Base-by-base conservation (phyloP, 2,888 invertebrate species). In the Xestia xanthographa region DNA sequence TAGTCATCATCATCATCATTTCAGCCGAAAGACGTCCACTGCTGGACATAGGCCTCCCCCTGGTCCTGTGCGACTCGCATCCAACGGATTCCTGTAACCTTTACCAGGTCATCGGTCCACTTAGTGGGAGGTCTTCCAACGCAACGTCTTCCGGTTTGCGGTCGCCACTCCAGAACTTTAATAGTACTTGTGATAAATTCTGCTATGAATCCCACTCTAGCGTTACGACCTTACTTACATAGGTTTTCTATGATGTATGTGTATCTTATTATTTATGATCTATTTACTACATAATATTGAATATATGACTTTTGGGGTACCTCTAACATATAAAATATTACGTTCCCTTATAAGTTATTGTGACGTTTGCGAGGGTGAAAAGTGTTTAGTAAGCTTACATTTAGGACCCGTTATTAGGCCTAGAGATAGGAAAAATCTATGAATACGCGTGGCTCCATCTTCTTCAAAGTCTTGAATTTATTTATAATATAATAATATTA, bases 251-350 rank as follows among this genome's bases (percentile, higher is more conserved):
- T 53, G 68, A 79, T 43, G 20, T 50, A 41, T 63, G 6, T 43
- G n/a, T 34, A 62, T 14, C 0, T 56, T 62, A 29, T 56, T 62
- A 77, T 81, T 60, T 66, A 77, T 68, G 41, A 50, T n/a, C n/a
- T 80, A 72, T 77, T 71, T 72, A 62, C 65, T 72, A 9, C 38
- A 48, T 17, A 22, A 48, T 50, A 60, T n/a, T 17, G 53, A 60
- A 80, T 74, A 73, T 72, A 72, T 34, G 62, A 38, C 29, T 56
- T n/a, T 66, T 66, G 50, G 77, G 78, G 38, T 56, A 45, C 48
- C 62, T 45, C n/a, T 34, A 41, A 34, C 45, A 50, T 43, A 5
- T 66, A 79, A 79, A 66, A 63, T 72, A 78, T 62, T 69, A 69
- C 26, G 12, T 45, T 43, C 1, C 26, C 6, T 34, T 20, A 43